Percentiles rank a stretch among this genome's conserved stretches.
Evolutionary conservation across 2,888 invertebrate species (phyloP).

Genomic region (Muschampia plurimacula): DNA sequence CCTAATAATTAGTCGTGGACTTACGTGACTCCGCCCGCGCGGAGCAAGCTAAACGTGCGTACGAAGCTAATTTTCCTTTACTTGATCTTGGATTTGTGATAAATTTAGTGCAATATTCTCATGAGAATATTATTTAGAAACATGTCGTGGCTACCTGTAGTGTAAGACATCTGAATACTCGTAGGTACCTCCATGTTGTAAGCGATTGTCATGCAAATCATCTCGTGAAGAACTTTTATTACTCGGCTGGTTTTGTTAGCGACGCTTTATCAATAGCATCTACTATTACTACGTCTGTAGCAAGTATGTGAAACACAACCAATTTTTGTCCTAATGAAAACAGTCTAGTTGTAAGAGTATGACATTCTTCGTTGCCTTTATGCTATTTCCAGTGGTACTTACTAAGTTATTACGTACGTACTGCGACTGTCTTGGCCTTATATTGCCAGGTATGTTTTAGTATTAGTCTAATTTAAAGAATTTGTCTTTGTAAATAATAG

Average conservation of each 20-base stretch:
- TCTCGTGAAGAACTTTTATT: slow-evolving; percentile 48
- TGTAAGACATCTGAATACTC: slow-evolving; percentile 30
- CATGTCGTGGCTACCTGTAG: slow-evolving; percentile 44
- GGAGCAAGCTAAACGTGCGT: slow-evolving; percentile 41
- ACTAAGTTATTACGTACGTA: slow-evolving; percentile 26
- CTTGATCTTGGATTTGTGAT: slow-evolving; percentile 62
- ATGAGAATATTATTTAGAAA: slow-evolving; percentile 54
- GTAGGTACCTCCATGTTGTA: slow-evolving; percentile 38
- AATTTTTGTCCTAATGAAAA: slow-evolving; percentile 39
- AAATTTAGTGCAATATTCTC: slow-evolving; percentile 72
- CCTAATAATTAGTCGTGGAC: neutral
- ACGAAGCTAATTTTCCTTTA: slow-evolving; percentile 43
- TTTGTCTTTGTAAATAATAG: slow-evolving; percentile 80
- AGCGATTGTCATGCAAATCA: slow-evolving; percentile 37
- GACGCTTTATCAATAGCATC: slow-evolving; percentile 14
- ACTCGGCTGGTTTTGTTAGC: slow-evolving; percentile 40
- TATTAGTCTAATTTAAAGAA: slow-evolving; percentile 63
- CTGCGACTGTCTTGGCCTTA: slow-evolving; percentile 38
- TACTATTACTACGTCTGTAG: neutral
- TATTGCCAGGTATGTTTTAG: slow-evolving; percentile 36
- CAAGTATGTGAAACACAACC: neutral
- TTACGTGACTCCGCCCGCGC: slow-evolving; percentile 19
- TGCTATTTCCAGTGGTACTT: slow-evolving; percentile 46
- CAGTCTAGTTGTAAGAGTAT: slow-evolving; percentile 45
- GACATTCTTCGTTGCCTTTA: slow-evolving; percentile 48